phyloP scores from a whole-genome alignment of 1,140 invertebrate species.

The Caenorhabditis tropicalis region DNA sequence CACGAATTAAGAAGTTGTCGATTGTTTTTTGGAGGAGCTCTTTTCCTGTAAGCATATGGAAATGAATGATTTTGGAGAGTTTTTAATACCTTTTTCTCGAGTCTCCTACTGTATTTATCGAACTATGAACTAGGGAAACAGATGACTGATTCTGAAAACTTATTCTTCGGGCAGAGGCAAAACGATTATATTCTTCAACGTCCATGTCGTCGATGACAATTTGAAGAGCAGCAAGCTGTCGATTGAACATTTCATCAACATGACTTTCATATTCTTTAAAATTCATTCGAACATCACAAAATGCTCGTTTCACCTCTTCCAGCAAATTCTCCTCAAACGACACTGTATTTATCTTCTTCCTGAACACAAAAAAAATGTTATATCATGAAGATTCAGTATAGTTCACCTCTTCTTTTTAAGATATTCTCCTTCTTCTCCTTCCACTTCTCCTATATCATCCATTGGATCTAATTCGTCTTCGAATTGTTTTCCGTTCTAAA shows the following conservation, averaged over 20 bases:
- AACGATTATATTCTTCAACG: background rate
- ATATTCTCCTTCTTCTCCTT: constrained; percentile 1
- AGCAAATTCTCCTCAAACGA: background rate
- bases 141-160: background rate
- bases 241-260: background rate
- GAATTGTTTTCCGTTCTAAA: background rate
- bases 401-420: constrained; percentile 12
- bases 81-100: background rate
- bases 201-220: background rate
- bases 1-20: background rate
- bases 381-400: background rate
- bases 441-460: constrained; percentile 18
- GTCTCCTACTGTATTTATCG: too few species aligned
- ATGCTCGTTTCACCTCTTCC: background rate
- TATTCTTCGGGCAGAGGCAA: background rate
- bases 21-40: background rate
- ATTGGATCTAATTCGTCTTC: constrained; percentile 20
- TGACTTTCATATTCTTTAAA: background rate
- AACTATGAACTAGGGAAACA: background rate
- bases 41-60: background rate
- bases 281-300: background rate
- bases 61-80: background rate
- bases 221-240: background rate
- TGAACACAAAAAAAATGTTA: background rate
- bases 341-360: background rate